phyloP scores from a whole-genome alignment of 2,888 invertebrate genomes.

The Polyommatus iphigenia region DNA sequence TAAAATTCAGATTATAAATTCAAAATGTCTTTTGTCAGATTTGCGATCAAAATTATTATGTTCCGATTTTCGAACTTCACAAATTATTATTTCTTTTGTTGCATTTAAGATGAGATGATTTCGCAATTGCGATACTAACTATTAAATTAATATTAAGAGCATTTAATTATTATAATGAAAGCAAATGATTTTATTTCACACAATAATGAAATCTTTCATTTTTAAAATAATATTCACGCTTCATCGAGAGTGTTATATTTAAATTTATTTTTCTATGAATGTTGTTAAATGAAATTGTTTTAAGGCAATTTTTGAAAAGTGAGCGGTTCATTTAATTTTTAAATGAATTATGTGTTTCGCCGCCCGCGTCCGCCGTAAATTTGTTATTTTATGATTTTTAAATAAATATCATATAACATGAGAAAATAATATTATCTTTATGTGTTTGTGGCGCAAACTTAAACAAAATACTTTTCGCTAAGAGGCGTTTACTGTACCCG shows the following conservation, averaged over 20 bases:
- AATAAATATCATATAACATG: neutral
- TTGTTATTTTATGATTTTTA: neutral
- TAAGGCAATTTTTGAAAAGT: neutral
- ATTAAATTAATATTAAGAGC: neutral
- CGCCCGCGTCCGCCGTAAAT: neutral
- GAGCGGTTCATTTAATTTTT: neutral
- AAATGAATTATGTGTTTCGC: neutral
- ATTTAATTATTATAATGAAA: neutral
- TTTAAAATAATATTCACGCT: neutral
- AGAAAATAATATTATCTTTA: neutral
- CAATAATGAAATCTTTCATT: neutral
- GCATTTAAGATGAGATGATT: neutral
- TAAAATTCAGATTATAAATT: no score
- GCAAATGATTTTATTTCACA: neutral
- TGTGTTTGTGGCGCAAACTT: neutral
- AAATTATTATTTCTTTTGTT: neutral
- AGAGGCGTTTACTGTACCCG: no score
- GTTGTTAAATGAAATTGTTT: neutral
- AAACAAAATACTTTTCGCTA: neutral
- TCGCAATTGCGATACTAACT: neutral
- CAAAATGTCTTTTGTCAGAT: no score
- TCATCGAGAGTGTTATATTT: neutral
- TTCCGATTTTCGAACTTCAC: no score
- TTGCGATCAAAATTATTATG: neutral
- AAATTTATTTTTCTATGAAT: conserved; percentile 1